These are phyloP conservation scores for Drosophila bipectinata DNA, from an alignment of 1,140 invertebrate species.

Conservation along the genomic window DNA sequence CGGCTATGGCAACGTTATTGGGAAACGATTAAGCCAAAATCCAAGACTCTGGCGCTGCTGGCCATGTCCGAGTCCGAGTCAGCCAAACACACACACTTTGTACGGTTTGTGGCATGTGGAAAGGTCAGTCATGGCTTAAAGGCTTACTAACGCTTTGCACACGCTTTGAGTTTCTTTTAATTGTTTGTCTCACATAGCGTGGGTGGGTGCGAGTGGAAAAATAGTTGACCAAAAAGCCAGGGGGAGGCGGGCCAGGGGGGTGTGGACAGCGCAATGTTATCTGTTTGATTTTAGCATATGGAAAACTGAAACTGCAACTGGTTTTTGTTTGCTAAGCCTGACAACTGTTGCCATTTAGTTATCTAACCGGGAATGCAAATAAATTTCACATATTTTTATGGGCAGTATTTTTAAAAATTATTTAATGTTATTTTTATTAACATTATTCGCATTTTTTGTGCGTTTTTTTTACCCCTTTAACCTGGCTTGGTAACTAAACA, in stretches of 20 bases:
- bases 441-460: background rate
- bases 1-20: conserved; percentile 53
- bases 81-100: conserved; percentile 5
- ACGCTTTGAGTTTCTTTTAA: conserved; percentile 66
- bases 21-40: conserved; percentile 65
- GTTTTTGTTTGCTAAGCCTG: conserved; percentile 27
- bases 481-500: too few relatives aligned
- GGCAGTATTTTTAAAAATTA: background rate
- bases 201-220: conserved; percentile 23
- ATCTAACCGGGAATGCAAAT: background rate
- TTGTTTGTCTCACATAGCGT: conserved; percentile 36
- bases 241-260: background rate
- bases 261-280: conserved; percentile 1
- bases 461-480: too few relatives aligned
- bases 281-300: conserved; percentile 18
- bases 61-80: conserved; percentile 24
- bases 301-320: conserved; percentile 58
- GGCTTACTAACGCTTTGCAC: conserved; percentile 55
- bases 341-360: conserved; percentile 58
- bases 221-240: background rate
- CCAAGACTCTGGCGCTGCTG: conserved; percentile 34
- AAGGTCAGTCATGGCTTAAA: conserved; percentile 76
- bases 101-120: conserved; percentile 47
- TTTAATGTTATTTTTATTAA: background rate
- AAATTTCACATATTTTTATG: background rate